Conservation (phyloP, 2,797 vertebrate genomes). For the Xenentodon cancila region DNA sequence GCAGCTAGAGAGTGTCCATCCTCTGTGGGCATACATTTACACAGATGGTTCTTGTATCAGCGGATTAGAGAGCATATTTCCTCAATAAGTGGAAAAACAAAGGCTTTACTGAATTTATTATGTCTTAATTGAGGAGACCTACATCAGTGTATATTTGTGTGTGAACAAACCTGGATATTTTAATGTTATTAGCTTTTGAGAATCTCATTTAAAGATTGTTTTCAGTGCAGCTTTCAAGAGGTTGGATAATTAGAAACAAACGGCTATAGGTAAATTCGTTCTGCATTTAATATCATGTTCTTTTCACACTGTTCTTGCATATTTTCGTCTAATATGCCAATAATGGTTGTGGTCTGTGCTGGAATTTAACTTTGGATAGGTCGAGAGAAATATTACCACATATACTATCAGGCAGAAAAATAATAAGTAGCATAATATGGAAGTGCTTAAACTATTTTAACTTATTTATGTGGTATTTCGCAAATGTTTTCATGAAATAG, state of each 20-base stretch:
- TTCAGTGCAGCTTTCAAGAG: slow-evolving; percentile 44
- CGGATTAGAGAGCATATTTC: slow-evolving; percentile 81
- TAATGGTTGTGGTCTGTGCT: not conserved
- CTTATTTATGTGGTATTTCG: not conserved
- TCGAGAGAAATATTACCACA: too few relatives aligned
- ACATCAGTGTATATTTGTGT: slow-evolving; percentile 77
- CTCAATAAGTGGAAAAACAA: slow-evolving; percentile 73
- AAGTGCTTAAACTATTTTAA: not conserved
- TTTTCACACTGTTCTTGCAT: not conserved
- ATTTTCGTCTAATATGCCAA: not conserved
- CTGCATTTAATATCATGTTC: not conserved
- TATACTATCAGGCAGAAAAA: too few relatives aligned
- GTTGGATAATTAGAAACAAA: slow-evolving; percentile 45
- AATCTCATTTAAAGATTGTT: slow-evolving; percentile 37
- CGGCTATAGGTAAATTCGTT: slow-evolving; percentile 41
- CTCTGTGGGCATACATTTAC: slow-evolving; percentile 72
- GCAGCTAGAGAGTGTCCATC: slow-evolving; percentile 58
- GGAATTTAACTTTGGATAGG: too few relatives aligned
- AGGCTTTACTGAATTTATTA: slow-evolving; percentile 77
- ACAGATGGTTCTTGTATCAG: slow-evolving; percentile 84
- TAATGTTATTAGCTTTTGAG: slow-evolving; percentile 33
- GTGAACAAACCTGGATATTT: slow-evolving; percentile 47
- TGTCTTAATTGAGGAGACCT: slow-evolving; percentile 79
- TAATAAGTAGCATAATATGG: too few relatives aligned
- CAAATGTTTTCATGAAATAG: not conserved